Percentiles rank a stretch among this genome's conserved stretches.
phyloP scores from a whole-genome alignment of 1,140 invertebrate genomes.

The Heliothis virescens region DNA sequence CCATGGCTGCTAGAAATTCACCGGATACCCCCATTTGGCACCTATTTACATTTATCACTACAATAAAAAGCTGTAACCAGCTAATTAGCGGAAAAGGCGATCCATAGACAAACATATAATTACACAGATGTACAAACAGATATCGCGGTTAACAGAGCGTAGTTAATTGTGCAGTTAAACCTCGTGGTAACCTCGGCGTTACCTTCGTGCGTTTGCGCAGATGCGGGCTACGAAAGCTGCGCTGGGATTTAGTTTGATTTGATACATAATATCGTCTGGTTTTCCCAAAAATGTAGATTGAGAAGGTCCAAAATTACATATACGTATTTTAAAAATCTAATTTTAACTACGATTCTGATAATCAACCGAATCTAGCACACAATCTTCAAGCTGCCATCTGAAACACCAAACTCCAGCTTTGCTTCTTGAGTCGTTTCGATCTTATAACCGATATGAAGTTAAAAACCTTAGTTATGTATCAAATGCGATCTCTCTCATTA shows the following conservation, averaged over 20 bases:
- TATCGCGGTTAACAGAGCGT: conserved; percentile 36
- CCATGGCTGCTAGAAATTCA: neutral
- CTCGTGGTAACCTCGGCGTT: conserved; percentile 30
- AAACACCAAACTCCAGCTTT: too few relatives aligned
- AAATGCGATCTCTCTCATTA: neutral
- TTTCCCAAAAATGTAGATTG: too few relatives aligned
- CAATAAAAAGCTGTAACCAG: conserved; percentile 20
- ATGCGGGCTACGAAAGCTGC: neutral
- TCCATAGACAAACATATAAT: conserved; percentile 23
- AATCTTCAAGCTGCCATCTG: too few relatives aligned
- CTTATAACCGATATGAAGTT: too few relatives aligned
- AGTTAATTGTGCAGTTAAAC: conserved; percentile 29
- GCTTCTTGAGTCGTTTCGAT: too few relatives aligned
- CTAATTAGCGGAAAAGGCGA: conserved; percentile 13
- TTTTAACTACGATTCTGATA: too few relatives aligned
- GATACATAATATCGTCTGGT: too few relatives aligned
- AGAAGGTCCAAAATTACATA: too few relatives aligned
- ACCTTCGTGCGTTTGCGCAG: conserved; percentile 28
- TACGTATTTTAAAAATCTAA: too few relatives aligned
- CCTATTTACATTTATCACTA: neutral
- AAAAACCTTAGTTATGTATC: too few relatives aligned
- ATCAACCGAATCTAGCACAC: too few relatives aligned
- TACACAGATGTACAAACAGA: conserved; percentile 43
- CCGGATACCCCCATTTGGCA: conserved; percentile 14
- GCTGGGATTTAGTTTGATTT: neutral